A percentile compares a stretch with the other conserved stretches of the same genome.
These are phyloP conservation scores for Onychomys torridus DNA, from an alignment of 2,797 vertebrate species.

Conservation along the genomic window DNA sequence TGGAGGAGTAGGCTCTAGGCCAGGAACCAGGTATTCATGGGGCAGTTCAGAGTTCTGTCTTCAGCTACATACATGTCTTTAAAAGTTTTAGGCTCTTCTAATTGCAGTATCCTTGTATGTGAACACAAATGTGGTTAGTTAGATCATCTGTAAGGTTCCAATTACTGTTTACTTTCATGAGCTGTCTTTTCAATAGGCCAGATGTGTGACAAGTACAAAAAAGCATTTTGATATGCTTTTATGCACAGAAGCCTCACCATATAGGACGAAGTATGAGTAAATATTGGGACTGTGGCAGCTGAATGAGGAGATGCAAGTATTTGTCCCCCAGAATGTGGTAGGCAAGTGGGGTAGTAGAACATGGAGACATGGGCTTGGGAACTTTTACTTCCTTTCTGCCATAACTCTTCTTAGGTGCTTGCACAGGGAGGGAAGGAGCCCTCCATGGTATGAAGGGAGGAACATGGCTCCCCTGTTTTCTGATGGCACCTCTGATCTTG, in stretches of 20 bases:
- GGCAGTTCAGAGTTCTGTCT: neutral
- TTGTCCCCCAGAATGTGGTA: neutral
- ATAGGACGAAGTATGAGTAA: neutral
- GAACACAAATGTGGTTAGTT: neutral
- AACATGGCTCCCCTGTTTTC: neutral
- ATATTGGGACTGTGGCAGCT: neutral
- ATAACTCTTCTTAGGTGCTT: neutral
- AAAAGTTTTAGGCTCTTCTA: slow-evolving; percentile 12
- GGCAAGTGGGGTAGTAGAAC: neutral
- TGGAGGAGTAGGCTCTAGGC: neutral
- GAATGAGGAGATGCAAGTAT: neutral
- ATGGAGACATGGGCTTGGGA: neutral
- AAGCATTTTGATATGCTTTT: neutral
- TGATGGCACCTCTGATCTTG: neutral
- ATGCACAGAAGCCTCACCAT: neutral
- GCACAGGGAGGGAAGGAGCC: neutral
- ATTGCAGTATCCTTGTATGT: neutral
- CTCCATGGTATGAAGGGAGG: neutral
- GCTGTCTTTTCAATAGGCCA: neutral
- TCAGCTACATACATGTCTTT: neutral
- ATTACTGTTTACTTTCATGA: neutral
- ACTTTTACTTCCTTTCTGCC: neutral
- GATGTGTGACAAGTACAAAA: neutral
- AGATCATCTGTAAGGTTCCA: neutral
- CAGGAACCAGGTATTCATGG: neutral